Evolutionary conservation across 1,140 invertebrate genomes (phyloP), one percentile per base, ranked within the genome.

Genomic region (Drosophila guanche): DNA sequence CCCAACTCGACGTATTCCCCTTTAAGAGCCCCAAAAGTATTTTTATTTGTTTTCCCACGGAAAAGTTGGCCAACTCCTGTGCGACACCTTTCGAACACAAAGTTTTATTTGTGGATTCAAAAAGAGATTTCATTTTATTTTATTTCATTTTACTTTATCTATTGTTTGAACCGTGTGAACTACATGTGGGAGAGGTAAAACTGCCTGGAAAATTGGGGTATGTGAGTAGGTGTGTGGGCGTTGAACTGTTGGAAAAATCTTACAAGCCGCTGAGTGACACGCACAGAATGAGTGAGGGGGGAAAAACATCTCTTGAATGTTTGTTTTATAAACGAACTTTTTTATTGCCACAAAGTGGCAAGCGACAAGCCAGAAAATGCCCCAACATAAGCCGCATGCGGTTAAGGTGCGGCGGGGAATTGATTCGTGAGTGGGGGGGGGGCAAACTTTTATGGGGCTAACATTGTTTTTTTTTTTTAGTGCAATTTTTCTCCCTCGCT

Each of bases 281-380:
- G 20, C 53, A 63, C 33, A 55, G 25, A 33, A 53, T 63, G 54
- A 68, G 58, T 22, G 25, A 63, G n/a, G 51, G 43, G 25, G 3
- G 1, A 3, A 69, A 74, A 63, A 77, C 52, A 83, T 59, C 66
- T 48, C 58, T 46, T 51, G 62, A 25, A 76, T 76, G 78, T 81
- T 77, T 83, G 79, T 77, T 83, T 83, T 79, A 84, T 84, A 83
- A 84, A 75, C 79, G 75, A 84, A 71, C 75, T 84, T 79, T 80
- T 83, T 84, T 68, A 83, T 84, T 84, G 79, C 79, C 71, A 47
- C 76, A 75, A 84, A 81, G 68, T 80, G 77, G 71, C 69, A 52
- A 71, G 75, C 71, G 72, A 75, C 70, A 79, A 79, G 76, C 76
- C 71, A 69, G 69, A 65, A 65, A 59, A 37, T 37, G 33, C 33